Evolutionary conservation across 2,888 invertebrate genomes (phyloP).

Genomic region (Scaptomyza reducta): DNA sequence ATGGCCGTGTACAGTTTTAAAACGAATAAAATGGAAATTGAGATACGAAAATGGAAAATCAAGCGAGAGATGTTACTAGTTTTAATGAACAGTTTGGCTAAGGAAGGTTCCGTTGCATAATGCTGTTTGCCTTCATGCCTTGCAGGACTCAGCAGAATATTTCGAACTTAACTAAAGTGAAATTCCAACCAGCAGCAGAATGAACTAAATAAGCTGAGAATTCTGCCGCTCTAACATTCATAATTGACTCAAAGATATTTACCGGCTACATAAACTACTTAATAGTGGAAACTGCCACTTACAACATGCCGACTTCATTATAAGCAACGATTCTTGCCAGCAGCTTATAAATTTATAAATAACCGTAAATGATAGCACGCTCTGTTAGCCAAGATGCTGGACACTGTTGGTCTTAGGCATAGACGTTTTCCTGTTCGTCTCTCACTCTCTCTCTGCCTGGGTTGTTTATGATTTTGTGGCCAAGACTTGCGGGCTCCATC

Average conservation of each 20-base stretch:
- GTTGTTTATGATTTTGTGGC: conserved; percentile 42
- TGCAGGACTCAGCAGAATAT: no score
- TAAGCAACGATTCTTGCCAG: not conserved
- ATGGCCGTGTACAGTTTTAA: no score
- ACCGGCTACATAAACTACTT: not conserved
- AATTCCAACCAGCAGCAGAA: no score
- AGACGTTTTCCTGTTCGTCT: not conserved
- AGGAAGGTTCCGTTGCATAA: no score
- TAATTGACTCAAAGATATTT: not conserved
- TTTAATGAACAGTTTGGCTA: no score
- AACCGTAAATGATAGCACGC: conserved; percentile 15
- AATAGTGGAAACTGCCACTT: not conserved
- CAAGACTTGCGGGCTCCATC: conserved; percentile 31
- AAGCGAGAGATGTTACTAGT: no score
- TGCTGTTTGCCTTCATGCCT: no score
- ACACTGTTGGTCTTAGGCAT: not conserved
- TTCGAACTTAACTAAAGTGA: no score
- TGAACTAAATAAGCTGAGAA: not conserved
- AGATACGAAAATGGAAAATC: no score
- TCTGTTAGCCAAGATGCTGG: conserved; percentile 22
- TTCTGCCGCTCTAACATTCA: not conserved
- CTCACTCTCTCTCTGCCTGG: conserved; percentile 3
- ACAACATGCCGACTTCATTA: not conserved
- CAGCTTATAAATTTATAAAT: conserved; percentile 24
- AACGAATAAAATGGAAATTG: not conserved